Evolutionary conservation across 2,888 invertebrate genomes (phyloP).

Genomic region (Thymelicus sylvestris): DNA sequence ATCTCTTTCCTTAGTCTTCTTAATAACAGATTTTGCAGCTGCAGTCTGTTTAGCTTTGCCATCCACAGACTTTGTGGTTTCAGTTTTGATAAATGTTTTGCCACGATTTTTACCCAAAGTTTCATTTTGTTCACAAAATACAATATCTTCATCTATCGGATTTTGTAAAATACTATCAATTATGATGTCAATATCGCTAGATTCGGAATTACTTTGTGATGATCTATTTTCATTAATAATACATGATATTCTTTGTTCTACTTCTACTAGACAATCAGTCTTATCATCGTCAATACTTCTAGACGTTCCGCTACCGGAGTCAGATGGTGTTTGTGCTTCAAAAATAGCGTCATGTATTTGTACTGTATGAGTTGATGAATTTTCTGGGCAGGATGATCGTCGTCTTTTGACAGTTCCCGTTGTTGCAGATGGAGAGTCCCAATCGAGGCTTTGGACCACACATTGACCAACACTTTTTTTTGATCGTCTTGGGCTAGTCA

Average conservation of each 20-base stretch:
- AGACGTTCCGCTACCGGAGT: constrained; percentile 74
- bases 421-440: constrained; percentile 89
- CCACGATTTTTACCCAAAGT: constrained; percentile 60
- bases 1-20: constrained; percentile 65
- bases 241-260: constrained; percentile 79
- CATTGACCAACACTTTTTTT: constrained; percentile 75
- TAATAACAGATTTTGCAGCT: constrained; percentile 56
- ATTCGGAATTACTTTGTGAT: constrained; percentile 78
- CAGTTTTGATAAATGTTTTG: constrained; percentile 69
- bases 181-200: constrained; percentile 73
- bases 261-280: constrained; percentile 70
- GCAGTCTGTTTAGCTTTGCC: constrained; percentile 51
- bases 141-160: constrained; percentile 57
- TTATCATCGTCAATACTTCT: constrained; percentile 69
- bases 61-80: constrained; percentile 53
- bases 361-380: constrained; percentile 53
- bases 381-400: constrained; percentile 83
- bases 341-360: constrained; percentile 63
- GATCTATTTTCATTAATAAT: constrained; percentile 79
- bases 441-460: constrained; percentile 82
- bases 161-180: constrained; percentile 70
- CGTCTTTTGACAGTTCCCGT: constrained; percentile 90
- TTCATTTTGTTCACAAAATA: constrained; percentile 58
- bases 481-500: constrained; percentile 81
- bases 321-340: constrained; percentile 74